phyloP scores from a whole-genome alignment of 2,797 vertebrate genomes.

The Meriones psammophilus region DNA sequence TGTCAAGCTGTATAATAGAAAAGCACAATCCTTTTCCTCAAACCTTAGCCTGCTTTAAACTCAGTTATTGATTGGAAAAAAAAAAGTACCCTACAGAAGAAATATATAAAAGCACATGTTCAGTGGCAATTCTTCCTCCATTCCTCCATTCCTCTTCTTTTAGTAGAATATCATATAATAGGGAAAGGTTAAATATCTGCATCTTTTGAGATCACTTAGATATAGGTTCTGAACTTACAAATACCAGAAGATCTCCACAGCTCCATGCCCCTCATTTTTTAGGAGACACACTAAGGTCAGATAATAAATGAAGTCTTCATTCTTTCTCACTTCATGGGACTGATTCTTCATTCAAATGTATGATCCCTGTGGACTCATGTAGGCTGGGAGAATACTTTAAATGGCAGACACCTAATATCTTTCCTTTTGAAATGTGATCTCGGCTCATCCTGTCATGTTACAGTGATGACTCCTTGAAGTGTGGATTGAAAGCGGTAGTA shows the following conservation, averaged over 20 bases:
- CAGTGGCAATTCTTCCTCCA: neutral
- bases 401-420: neutral
- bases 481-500: neutral
- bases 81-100: neutral
- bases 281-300: neutral
- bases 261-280: too few relatives aligned
- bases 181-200: neutral
- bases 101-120: slow-evolving; percentile 22
- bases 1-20: slow-evolving; percentile 41
- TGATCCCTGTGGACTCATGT: neutral
- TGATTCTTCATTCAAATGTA: neutral
- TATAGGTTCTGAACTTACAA: slow-evolving; percentile 9
- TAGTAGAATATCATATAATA: neutral
- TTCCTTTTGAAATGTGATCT: neutral
- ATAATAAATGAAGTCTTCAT: neutral
- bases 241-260: neutral
- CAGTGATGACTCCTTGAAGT: neutral
- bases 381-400: neutral
- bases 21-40: slow-evolving; percentile 50
- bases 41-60: slow-evolving; percentile 26
- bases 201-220: slow-evolving; percentile 2
- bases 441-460: neutral
- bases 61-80: slow-evolving; percentile 52
- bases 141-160: neutral
- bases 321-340: neutral